These are phyloP conservation scores for Ophion ventricosus DNA, from an alignment of 2,888 invertebrate genomes.

Conservation along the genomic window DNA sequence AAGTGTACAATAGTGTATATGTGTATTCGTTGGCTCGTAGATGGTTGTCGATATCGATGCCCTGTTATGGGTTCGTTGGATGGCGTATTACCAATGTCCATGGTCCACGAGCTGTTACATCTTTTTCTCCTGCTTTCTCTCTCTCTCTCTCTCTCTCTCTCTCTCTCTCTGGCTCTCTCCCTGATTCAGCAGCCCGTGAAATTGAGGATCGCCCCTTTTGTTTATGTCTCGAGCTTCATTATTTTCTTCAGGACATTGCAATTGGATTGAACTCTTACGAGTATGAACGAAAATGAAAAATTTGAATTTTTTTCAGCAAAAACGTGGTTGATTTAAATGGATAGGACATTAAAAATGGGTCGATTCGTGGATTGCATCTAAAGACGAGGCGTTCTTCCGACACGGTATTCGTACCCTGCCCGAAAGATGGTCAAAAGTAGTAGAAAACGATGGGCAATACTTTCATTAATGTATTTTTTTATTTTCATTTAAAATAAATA, in stretches of 20 bases:
- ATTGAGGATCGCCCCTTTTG: slow-evolving; percentile 78
- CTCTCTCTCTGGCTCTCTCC: slow-evolving; percentile 11
- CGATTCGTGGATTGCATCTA: too few species aligned
- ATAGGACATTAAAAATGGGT: too few species aligned
- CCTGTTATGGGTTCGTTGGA: slow-evolving; percentile 44
- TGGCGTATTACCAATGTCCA: slow-evolving; percentile 41
- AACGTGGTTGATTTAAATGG: background rate
- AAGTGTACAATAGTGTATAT: slow-evolving; percentile 31
- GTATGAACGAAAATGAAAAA: background rate
- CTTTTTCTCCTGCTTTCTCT: slow-evolving; percentile 21
- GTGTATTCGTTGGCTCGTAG: slow-evolving; percentile 50
- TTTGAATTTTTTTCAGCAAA: background rate
- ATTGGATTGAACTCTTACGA: background rate
- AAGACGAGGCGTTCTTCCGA: too few species aligned
- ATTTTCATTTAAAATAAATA: too few species aligned
- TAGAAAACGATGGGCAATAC: too few species aligned
- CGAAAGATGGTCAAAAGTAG: too few species aligned
- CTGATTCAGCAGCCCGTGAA: slow-evolving; percentile 80
- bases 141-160: slow-evolving; percentile 3
- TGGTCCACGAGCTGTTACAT: slow-evolving; percentile 58
- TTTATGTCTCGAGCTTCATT: slow-evolving; percentile 56
- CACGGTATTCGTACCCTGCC: too few species aligned
- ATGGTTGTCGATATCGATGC: slow-evolving; percentile 26
- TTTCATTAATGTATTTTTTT: too few species aligned
- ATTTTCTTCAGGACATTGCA: slow-evolving; percentile 57